Evolutionary conservation across 1,140 invertebrate species (phyloP).

Genomic region (Drosophila baimaii): DNA sequence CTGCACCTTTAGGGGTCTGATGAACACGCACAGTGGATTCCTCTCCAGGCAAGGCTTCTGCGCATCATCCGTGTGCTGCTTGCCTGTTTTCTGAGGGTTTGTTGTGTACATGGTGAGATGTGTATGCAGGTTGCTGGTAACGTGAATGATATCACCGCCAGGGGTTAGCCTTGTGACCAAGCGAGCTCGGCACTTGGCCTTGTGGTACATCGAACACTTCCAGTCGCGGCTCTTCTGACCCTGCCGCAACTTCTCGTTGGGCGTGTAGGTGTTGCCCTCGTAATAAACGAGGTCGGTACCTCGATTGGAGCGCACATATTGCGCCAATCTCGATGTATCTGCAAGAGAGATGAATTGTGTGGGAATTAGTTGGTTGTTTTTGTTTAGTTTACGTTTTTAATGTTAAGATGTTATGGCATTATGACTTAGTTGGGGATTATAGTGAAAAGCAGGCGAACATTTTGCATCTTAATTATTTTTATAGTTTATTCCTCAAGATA

Average conservation of each 20-base stretch:
- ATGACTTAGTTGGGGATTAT: constrained; percentile 13
- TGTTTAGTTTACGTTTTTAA: not conserved
- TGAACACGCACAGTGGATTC: constrained; percentile 48
- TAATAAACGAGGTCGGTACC: constrained; percentile 78
- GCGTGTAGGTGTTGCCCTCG: constrained; percentile 80
- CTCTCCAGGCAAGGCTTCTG: constrained; percentile 42
- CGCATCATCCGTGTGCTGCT: not conserved
- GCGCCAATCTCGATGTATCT: constrained; percentile 34
- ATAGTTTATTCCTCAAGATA: constrained; percentile 58
- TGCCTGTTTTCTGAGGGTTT: constrained; percentile 9
- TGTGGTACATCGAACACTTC: constrained; percentile 84
- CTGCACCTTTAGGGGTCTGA: constrained; percentile 24
- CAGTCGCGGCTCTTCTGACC: constrained; percentile 75
- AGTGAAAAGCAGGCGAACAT: constrained; percentile 65
- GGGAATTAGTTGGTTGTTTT: not conserved
- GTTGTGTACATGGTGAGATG: constrained; percentile 58
- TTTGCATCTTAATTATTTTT: constrained; percentile 24
- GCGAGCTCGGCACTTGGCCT: constrained; percentile 77
- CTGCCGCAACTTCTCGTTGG: constrained; percentile 74
- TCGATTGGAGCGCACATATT: constrained; percentile 75
- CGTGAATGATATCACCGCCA: constrained; percentile 69
- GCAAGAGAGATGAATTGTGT: constrained; percentile 5
- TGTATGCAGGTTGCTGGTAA: constrained; percentile 64
- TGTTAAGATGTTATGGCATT: constrained; percentile 13
- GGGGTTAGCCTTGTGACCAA: constrained; percentile 60